Percentiles rank a stretch among this genome's conserved stretches.
phyloP scores from a whole-genome alignment of 2,113 vertebrate species.

The Neolamprologus caudopunctatus region DNA sequence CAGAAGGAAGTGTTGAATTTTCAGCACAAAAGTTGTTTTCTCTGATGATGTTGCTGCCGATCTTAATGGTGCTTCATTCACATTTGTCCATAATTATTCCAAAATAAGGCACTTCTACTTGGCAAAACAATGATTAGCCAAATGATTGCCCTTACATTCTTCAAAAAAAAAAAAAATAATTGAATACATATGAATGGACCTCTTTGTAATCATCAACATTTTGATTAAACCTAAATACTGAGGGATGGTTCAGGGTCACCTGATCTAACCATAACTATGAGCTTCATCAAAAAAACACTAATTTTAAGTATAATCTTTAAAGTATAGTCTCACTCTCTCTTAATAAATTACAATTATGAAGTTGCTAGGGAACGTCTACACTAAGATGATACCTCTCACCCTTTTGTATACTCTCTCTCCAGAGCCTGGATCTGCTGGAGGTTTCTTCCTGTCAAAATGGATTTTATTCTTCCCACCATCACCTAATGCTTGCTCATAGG shows the following conservation, averaged over 20 bases:
- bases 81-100: background rate
- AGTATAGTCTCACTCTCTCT: too few relatives aligned
- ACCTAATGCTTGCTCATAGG: background rate
- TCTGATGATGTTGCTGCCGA: fast-evolving
- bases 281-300: too few relatives aligned
- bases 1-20: background rate
- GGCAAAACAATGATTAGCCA: background rate
- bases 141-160: background rate
- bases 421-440: background rate
- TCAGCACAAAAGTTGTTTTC: background rate
- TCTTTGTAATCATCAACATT: background rate
- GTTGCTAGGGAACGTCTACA: background rate
- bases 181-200: background rate
- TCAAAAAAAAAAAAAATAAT: fast-evolving
- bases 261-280: too few relatives aligned
- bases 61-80: background rate
- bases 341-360: too few relatives aligned
- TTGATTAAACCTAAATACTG: background rate
- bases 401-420: background rate
- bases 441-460: background rate
- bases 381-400: background rate
- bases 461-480: background rate
- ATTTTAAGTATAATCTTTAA: too few relatives aligned
- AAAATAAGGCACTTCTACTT: background rate
- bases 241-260: too few relatives aligned